These are phyloP conservation scores for Dissostichus mawsoni DNA, from an alignment of 2,113 vertebrate species.

Conservation along the genomic window DNA sequence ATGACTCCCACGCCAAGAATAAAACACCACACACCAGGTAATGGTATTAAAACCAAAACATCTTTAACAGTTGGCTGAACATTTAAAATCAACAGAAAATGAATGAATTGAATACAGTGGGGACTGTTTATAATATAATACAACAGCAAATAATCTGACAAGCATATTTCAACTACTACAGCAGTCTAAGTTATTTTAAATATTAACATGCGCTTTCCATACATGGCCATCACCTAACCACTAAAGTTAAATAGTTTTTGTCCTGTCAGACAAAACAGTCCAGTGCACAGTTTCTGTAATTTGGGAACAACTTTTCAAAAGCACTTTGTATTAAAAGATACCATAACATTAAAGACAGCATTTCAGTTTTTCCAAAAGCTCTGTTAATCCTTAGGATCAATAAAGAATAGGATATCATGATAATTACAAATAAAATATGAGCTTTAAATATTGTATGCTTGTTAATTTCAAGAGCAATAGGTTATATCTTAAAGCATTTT, in stretches of 20 bases:
- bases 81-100: background rate
- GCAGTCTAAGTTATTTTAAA: background rate
- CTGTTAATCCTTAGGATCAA: slow-evolving; percentile 25
- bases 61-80: background rate
- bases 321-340: too few species aligned
- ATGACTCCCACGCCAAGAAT: background rate
- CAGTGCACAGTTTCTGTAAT: background rate
- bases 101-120: background rate
- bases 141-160: slow-evolving; percentile 25
- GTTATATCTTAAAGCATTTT: background rate
- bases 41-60: background rate
- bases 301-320: background rate
- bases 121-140: background rate
- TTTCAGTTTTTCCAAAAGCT: background rate
- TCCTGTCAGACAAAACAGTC: background rate
- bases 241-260: background rate
- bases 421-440: background rate
- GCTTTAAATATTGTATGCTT: background rate
- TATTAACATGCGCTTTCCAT: slow-evolving; percentile 3
- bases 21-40: background rate
- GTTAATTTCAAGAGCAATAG: background rate
- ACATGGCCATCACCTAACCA: background rate
- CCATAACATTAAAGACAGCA: background rate
- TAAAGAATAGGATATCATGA: background rate
- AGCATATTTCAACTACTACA: slow-evolving; percentile 6